phyloP scores from a whole-genome alignment of 2,113 vertebrate species.

The Neolamprologus brichardi region DNA sequence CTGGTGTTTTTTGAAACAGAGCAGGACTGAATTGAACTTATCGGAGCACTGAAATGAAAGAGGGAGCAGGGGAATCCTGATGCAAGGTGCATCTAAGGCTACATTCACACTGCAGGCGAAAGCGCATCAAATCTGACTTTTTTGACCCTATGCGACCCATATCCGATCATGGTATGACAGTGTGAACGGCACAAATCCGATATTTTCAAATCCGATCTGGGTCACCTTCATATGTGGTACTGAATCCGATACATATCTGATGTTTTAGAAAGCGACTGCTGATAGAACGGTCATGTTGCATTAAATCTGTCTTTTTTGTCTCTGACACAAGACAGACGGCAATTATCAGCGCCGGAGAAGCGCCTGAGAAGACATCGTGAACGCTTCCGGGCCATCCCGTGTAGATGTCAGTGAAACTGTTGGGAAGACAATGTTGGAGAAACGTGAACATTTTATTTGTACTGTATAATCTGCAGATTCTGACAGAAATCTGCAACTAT shows the following conservation, averaged over 20 bases:
- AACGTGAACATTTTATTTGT: accelerated
- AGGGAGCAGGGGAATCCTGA: not conserved
- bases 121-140: not conserved
- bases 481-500: too few relatives aligned
- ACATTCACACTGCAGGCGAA: not conserved
- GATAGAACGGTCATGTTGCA: accelerated
- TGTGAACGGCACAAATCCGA: accelerated
- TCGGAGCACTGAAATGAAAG: not conserved
- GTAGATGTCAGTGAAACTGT: accelerated
- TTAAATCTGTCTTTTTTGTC: accelerated
- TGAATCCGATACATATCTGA: accelerated
- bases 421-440: not conserved
- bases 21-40: not conserved
- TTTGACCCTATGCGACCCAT: not conserved
- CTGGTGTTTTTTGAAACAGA: not conserved
- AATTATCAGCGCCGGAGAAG: accelerated
- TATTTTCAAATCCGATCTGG: not conserved
- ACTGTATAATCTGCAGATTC: not conserved
- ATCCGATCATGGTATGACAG: not conserved
- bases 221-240: accelerated
- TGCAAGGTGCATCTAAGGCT: not conserved
- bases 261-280: not conserved
- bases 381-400: accelerated
- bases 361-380: accelerated
- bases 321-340: accelerated